Evolutionary conservation across 2,888 invertebrate genomes (phyloP).

Genomic region (Eupeodes luniger): DNA sequence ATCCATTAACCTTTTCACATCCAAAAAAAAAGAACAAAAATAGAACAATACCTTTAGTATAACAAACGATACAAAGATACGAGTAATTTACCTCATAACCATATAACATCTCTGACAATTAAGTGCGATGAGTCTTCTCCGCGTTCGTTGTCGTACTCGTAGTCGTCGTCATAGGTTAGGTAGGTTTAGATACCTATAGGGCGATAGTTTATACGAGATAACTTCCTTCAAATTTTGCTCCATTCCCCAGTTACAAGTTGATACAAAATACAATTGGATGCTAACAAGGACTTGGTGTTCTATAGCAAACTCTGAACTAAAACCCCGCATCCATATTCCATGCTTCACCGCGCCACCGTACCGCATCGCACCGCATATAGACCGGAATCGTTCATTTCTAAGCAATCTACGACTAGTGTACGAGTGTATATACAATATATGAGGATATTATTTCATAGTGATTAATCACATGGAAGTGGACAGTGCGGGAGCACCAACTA

Average conservation of each 20-base stretch:
- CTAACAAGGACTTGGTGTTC: constrained; percentile 42
- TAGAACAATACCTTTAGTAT: not conserved
- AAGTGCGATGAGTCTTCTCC: constrained; percentile 2
- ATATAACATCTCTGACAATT: constrained; percentile 30
- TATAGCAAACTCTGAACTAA: not conserved
- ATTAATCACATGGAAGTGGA: constrained; percentile 72
- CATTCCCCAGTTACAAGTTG: not conserved
- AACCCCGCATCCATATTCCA: constrained; percentile 27
- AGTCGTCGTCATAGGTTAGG: no score
- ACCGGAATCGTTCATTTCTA: constrained; percentile 59
- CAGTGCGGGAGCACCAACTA: constrained; percentile 41
- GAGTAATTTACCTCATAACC: no score
- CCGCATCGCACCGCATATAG: no score
- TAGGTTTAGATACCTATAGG: no score
- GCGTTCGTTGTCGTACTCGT: not conserved
- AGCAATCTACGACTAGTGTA: constrained; percentile 21
- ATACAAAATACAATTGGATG: constrained; percentile 50
- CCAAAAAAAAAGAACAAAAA: not conserved
- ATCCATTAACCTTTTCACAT: not conserved
- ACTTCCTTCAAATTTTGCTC: constrained; percentile 50
- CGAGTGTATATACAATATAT: not conserved
- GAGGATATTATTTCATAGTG: constrained; percentile 74
- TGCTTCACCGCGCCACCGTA: no score
- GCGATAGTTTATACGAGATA: constrained; percentile 19
- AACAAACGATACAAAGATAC: no score